Conservation (phyloP, 1,140 invertebrate genomes). For the Saxidomus purpurata region DNA sequence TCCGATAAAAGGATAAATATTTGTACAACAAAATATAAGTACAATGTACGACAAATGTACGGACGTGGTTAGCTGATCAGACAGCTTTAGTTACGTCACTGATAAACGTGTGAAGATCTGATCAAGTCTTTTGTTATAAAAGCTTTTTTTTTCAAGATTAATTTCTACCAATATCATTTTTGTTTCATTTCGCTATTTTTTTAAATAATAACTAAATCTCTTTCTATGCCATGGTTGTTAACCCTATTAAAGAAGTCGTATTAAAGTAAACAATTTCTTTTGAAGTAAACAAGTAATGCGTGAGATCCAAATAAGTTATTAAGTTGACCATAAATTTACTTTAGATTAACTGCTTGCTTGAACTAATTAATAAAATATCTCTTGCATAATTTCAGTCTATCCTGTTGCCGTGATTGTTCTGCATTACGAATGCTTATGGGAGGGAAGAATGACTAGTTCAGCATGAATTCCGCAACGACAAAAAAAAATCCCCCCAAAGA, state of each 20-base stretch:
- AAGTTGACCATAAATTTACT: slow-evolving; percentile 36
- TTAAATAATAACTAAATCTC: background rate
- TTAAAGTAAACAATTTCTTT: slow-evolving; percentile 20
- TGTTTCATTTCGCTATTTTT: background rate
- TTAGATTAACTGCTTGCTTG: slow-evolving; percentile 6
- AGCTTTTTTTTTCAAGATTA: background rate
- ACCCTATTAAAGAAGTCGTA: slow-evolving; percentile 22
- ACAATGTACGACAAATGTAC: too few relatives aligned
- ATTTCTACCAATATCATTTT: background rate
- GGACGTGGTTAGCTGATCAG: slow-evolving; percentile 15
- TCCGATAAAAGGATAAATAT: background rate
- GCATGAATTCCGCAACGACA: too few relatives aligned
- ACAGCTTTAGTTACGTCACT: slow-evolving; percentile 14
- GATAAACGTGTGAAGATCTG: slow-evolving; percentile 7
- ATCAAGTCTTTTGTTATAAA: slow-evolving; percentile 26
- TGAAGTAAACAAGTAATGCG: background rate
- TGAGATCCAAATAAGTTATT: background rate
- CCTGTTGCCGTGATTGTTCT: too few relatives aligned
- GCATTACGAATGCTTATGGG: too few relatives aligned
- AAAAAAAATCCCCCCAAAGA: too few relatives aligned
- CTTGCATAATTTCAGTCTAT: background rate
- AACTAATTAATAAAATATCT: slow-evolving; percentile 35
- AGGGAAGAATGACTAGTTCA: too few relatives aligned
- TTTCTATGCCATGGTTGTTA: background rate
- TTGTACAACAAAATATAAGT: too few relatives aligned